phyloP scores from a whole-genome alignment of 2,888 invertebrate species.

The Drosophila tripunctata region DNA sequence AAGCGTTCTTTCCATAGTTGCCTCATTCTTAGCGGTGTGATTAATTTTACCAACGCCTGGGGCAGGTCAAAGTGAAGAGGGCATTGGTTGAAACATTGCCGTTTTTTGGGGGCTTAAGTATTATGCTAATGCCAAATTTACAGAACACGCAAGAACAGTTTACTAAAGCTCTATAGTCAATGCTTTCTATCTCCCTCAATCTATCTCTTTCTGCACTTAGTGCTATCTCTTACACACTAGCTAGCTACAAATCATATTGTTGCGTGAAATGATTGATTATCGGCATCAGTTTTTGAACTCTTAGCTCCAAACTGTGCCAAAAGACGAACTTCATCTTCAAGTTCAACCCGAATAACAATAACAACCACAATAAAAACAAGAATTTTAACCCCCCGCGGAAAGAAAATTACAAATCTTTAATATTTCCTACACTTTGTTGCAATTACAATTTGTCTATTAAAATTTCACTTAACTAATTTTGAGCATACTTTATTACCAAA shows the following conservation, averaged over 20 bases:
- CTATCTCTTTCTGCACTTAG: no score
- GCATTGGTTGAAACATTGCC: slow-evolving; percentile 24
- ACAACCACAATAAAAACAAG: neutral
- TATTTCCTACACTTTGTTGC: neutral
- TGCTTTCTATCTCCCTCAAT: neutral
- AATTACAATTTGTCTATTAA: neutral
- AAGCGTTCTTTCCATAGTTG: no score
- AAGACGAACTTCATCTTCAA: slow-evolving; percentile 6
- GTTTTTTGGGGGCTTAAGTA: slow-evolving; percentile 19
- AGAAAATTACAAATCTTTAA: slow-evolving; percentile 5
- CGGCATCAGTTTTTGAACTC: slow-evolving; percentile 23
- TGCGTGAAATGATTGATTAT: slow-evolving; percentile 46
- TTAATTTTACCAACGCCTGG: slow-evolving; percentile 45
- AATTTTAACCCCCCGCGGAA: slow-evolving; percentile 8
- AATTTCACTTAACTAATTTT: neutral
- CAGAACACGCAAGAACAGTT: slow-evolving; percentile 12
- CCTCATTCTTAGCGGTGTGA: slow-evolving; percentile 17
- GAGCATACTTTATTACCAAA: neutral
- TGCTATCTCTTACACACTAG: neutral
- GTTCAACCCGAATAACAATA: neutral
- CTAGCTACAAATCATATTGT: neutral
- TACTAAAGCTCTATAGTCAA: neutral
- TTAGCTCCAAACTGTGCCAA: slow-evolving; percentile 35
- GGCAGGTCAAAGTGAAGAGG: slow-evolving; percentile 58
- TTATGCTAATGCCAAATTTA: slow-evolving; percentile 40